Conservation (phyloP, 1,140 invertebrate species). For the Aphidius ervi region DNA sequence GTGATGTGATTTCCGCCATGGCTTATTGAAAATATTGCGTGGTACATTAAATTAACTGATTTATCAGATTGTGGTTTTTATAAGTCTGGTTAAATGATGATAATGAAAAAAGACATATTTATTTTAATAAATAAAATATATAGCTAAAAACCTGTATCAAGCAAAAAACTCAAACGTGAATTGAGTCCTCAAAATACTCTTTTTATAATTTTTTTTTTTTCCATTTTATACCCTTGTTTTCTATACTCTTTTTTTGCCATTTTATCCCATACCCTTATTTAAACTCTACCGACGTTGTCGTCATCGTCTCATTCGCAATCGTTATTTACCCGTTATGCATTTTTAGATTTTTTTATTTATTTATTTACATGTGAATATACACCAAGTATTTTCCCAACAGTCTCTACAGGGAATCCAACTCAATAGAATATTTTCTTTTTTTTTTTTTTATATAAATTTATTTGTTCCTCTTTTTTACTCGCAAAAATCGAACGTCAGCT, state of each 20-base stretch:
- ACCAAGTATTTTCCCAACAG: not conserved
- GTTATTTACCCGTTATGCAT: slow-evolving; percentile 18
- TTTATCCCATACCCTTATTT: slow-evolving; percentile 14
- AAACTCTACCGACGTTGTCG: not conserved
- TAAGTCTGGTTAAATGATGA: slow-evolving; percentile 26
- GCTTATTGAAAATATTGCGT: no score
- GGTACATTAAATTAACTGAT: slow-evolving; percentile 28
- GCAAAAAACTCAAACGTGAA: no score
- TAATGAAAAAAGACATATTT: no score
- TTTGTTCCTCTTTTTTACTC: not conserved
- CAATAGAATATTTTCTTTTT: slow-evolving; percentile 3
- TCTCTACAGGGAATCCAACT: not conserved
- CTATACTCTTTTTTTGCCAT: slow-evolving; percentile 9
- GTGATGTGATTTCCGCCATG: slow-evolving; percentile 37
- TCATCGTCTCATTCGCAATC: slow-evolving; percentile 13
- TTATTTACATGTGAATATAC: no score
- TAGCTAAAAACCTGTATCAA: no score
- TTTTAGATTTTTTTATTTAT: slow-evolving; percentile 5
- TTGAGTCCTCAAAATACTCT: no score
- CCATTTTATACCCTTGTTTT: not conserved
- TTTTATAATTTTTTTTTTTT: not conserved
- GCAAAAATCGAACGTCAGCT: not conserved
- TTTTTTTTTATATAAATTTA: not conserved
- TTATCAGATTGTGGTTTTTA: slow-evolving; percentile 31
- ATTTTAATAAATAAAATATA: no score